These are phyloP conservation scores for Pteronotus mesoamericanus DNA, from an alignment of 2,797 vertebrate genomes.

Conservation along the genomic window DNA sequence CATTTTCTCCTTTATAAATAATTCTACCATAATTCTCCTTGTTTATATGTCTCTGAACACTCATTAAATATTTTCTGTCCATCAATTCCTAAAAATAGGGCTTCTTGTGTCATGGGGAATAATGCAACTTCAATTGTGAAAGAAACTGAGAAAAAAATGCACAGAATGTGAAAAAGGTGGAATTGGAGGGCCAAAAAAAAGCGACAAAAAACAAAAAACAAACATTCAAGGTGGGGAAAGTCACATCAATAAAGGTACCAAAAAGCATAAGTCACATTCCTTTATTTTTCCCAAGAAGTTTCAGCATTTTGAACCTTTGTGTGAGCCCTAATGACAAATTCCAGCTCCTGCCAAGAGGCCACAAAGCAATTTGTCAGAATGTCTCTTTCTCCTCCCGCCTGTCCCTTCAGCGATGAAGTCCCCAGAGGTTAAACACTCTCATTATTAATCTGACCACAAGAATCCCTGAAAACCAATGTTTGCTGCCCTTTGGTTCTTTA, in stretches of 20 bases:
- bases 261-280: constrained; percentile 40
- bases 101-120: background rate
- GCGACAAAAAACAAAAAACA: background rate
- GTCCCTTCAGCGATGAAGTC: constrained; percentile 59
- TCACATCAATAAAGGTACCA: constrained; percentile 20
- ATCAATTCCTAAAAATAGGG: background rate
- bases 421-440: constrained; percentile 67
- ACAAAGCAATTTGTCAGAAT: constrained; percentile 57
- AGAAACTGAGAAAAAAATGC: background rate
- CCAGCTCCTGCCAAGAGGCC: constrained; percentile 40
- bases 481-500: constrained; percentile 68
- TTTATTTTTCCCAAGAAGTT: constrained; percentile 45
- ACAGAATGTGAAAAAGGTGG: constrained; percentile 17
- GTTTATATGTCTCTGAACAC: background rate
- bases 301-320: constrained; percentile 59
- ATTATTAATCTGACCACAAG: constrained; percentile 67
- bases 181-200: background rate
- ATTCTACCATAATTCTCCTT: background rate
- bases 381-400: constrained; percentile 48
- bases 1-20: background rate
- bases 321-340: constrained; percentile 59
- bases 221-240: background rate
- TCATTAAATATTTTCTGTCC: constrained; percentile 40
- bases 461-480: constrained; percentile 70
- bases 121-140: background rate